Evolutionary conservation across 2,113 vertebrate species (phyloP), one percentile per base, ranked within the genome.

Genomic region (Myiagra hebetior): DNA sequence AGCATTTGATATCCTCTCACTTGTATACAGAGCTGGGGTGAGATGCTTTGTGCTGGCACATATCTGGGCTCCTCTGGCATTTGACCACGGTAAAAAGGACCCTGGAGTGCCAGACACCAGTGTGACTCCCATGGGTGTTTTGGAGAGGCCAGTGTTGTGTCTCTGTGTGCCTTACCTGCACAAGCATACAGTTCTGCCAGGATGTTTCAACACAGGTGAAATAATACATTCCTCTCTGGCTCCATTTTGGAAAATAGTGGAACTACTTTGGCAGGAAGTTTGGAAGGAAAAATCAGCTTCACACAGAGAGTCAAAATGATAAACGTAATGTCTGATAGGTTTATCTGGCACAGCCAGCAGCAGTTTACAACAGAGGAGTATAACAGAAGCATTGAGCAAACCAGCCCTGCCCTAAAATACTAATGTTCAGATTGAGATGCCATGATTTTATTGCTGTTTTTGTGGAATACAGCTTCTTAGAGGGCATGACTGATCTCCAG

Each of bases 1-100:
- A 33, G 22, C 0, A 0, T 78, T 67, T 64, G 65, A 64, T 31
- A 24, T 69, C 57, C 12, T 80, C 65, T 78, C 1, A 0, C 27
- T 88, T 5, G 1, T n/a, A 74, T 0, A 0, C n/a, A 53, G 50
- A 69, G n/a, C 11, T 2, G 6, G 15, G 16, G 4, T 0, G 2
- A 92, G 47, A 49, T 1, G 2, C 18, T 89, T 83, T 44, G 21
- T 77, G 35, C 64, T 69, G 80, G 46, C 91, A 41, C 15, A 1
- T 23, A 26, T 47, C 67, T 88, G 85, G 13, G 50, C 24, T 83
- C n/a, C 39, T 35, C 72, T 8, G 2, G 46, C 1, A 0, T 79
- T 52, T 80, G 26, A 18, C 75, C 73, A 72, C 14, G 60, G 15
- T 30, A 33, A 22, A 69, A 84, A 88, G 33, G 26, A 81, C 39